Percentiles rank a stretch among this genome's conserved stretches.
Evolutionary conservation across 2,888 invertebrate species (phyloP).

Genomic region (Leucozona laternaria): DNA sequence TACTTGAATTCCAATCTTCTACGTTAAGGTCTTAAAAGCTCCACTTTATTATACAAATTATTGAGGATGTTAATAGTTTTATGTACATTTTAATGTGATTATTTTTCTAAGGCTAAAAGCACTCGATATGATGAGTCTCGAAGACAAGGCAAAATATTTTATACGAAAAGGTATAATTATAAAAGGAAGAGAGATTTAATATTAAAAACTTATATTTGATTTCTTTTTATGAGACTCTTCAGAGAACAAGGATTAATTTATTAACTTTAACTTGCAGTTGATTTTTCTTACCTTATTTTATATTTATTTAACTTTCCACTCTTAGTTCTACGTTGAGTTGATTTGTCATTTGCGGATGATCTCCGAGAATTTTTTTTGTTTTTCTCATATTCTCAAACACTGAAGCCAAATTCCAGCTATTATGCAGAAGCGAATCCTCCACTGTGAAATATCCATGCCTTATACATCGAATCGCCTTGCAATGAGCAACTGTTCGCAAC

Average conservation of each 20-base stretch:
- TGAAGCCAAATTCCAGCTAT: conserved; percentile 91
- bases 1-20: too few relatives aligned
- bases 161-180: too few relatives aligned
- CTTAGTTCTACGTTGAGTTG: conserved; percentile 79
- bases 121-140: too few relatives aligned
- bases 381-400: conserved; percentile 87
- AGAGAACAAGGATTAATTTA: neutral
- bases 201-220: too few relatives aligned
- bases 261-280: neutral
- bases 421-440: conserved; percentile 90
- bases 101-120: too few relatives aligned
- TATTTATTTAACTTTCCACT: neutral
- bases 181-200: too few relatives aligned
- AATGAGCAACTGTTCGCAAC: conserved; percentile 91
- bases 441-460: conserved; percentile 92
- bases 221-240: neutral
- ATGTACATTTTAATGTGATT: too few relatives aligned
- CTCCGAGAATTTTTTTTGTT: conserved; percentile 85
- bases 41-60: too few relatives aligned
- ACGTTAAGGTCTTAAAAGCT: too few relatives aligned
- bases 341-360: conserved; percentile 80
- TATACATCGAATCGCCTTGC: conserved; percentile 91
- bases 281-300: neutral
- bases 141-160: too few relatives aligned
- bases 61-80: too few relatives aligned